Evolutionary conservation across 2,797 vertebrate genomes (phyloP).

Genomic region (Leuciscus waleckii): DNA sequence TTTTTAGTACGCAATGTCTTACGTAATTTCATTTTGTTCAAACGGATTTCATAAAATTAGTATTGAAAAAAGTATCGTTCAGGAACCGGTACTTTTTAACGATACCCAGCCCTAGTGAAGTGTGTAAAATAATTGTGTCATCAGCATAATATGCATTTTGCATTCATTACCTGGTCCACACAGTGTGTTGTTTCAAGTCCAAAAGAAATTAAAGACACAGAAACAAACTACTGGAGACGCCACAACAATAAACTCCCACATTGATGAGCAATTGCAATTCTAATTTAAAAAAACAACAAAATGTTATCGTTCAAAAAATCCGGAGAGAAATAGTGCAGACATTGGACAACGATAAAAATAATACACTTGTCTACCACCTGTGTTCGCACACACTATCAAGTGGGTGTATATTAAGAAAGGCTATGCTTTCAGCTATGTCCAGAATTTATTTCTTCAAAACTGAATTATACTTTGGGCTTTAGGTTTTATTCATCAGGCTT

Average conservation of each 20-base stretch:
- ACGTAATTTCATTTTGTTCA: too few species aligned
- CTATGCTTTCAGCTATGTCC: neutral
- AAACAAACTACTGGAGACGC: too few species aligned
- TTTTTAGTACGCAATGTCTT: too few species aligned
- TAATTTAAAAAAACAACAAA: neutral
- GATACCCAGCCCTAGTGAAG: too few species aligned
- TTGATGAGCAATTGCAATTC: neutral
- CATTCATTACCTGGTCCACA: neutral
- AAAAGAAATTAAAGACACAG: too few species aligned
- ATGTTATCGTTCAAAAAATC: too few species aligned
- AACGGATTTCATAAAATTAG: too few species aligned
- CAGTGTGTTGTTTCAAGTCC: too few species aligned
- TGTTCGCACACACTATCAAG: neutral
- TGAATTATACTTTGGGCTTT: neutral
- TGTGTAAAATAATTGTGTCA: neutral
- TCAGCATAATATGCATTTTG: neutral
- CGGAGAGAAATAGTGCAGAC: neutral
- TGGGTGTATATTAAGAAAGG: neutral
- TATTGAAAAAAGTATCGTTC: too few species aligned
- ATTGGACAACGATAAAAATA: neutral
- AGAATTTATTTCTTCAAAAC: neutral
- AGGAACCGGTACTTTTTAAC: too few species aligned
- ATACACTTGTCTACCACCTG: neutral
- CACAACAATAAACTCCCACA: neutral
- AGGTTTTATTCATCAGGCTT: neutral